Conservation (phyloP, 2,797 vertebrate species). For the Muscicapa striata region DNA sequence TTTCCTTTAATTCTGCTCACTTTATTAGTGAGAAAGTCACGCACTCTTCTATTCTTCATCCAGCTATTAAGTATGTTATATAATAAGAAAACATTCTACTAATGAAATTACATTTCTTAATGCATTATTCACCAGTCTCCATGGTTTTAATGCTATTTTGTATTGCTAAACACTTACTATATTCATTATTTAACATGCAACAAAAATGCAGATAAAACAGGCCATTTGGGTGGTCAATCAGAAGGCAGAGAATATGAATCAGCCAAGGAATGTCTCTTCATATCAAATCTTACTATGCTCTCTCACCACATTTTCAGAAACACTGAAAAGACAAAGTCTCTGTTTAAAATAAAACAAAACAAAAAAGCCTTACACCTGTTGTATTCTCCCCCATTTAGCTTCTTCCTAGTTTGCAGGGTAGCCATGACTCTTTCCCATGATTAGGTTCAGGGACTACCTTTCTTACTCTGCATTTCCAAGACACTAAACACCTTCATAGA, state of each 20-base stretch:
- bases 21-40: neutral
- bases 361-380: neutral
- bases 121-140: slow-evolving; percentile 54
- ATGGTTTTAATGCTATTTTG: slow-evolving; percentile 31
- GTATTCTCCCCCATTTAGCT: neutral
- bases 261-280: neutral
- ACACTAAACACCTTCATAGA: neutral
- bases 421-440: neutral
- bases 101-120: slow-evolving; percentile 58
- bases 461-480: neutral
- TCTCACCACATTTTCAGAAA: neutral
- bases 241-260: slow-evolving; percentile 1
- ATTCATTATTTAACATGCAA: slow-evolving; percentile 52
- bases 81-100: neutral
- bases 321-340: neutral
- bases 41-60: neutral
- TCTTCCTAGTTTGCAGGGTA: neutral
- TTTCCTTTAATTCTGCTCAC: neutral
- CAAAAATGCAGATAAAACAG: slow-evolving; percentile 36
- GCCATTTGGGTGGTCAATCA: slow-evolving; percentile 40
- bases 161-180: slow-evolving; percentile 21
- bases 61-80: neutral
- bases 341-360: neutral
- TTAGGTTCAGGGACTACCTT: neutral
- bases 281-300: neutral